Base-by-base conservation (phyloP, 2,113 vertebrate genomes). In the Myotis brandtii region DNA sequence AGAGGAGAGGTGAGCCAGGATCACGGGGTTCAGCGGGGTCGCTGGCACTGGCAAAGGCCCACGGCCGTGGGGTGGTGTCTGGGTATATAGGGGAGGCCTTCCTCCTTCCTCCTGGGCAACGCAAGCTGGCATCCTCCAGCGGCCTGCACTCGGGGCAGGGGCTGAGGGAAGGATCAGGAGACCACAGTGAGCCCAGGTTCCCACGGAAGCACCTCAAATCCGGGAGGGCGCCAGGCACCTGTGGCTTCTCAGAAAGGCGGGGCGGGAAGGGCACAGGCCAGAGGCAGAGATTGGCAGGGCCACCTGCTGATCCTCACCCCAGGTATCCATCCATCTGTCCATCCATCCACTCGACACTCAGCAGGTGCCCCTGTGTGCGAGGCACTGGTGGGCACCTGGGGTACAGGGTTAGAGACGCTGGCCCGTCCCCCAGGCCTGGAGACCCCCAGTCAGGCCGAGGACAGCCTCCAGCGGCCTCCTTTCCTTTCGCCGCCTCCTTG, bases 151-250 rank as follows among this genome's bases (percentile, higher is more conserved):
- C 8, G 0, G 27, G 17, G 23, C 46, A 8, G 66, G 9, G 40
- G 10, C 91, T 17, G 54, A 16, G 6, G 25, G 9, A 67, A 52
- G 34, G 40, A 2, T 12, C 56, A 1, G 2, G 0, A 16, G 32
- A 27, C 59, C n/a, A 4, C 17, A 34, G 30, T 1, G 13, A 81
- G 67, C 77, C 50, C 27, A 23, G 46, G 32, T 4, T 13, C 40
- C 16, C 16, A 3, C 3, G 0, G 18, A 23, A 14, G 40, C 73
- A 2, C 11, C 77, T 79, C 6, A 32, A 30, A 46, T 30, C 64
- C 1, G 1, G 2, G 32, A 56, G 56, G 59, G 25, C 0, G 0
- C 64, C 5, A 2, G 23, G 32, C 34, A 40, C 25, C 2, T 52
- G 23, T 20, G 32, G 18, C 32, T 3, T 86, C 50, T 56, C 25